phyloP scores from a whole-genome alignment of 2,113 vertebrate genomes.

The Sialia sialis region DNA sequence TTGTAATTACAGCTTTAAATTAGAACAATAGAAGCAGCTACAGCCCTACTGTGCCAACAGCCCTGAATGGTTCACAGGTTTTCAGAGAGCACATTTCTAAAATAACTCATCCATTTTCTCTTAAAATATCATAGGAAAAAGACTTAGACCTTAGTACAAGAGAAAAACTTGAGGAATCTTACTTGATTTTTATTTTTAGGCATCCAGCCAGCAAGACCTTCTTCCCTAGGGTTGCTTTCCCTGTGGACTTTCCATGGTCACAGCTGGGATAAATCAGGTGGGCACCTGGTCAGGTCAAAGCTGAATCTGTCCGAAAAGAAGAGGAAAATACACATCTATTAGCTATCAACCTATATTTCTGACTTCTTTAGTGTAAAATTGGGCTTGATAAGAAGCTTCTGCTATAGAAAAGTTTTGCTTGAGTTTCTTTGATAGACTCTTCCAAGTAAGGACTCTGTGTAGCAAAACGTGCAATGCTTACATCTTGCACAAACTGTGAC shows the following conservation, averaged over 20 bases:
- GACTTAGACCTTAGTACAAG: slow-evolving; percentile 38
- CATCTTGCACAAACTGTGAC: not conserved
- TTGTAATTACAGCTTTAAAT: slow-evolving; percentile 81
- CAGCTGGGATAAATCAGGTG: slow-evolving; percentile 85
- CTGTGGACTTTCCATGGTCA: slow-evolving; percentile 78
- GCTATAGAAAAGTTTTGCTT: not conserved
- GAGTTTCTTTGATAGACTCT: not conserved
- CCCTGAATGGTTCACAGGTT: slow-evolving; percentile 22
- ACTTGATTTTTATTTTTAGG: slow-evolving; percentile 61
- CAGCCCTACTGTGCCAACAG: slow-evolving; percentile 58
- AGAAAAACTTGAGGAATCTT: slow-evolving; percentile 57
- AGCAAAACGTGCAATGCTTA: not conserved
- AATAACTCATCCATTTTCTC: slow-evolving; percentile 73
- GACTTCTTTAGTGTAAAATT: not conserved
- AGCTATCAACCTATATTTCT: not conserved
- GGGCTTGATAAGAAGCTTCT: not conserved
- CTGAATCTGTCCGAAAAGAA: slow-evolving; percentile 31
- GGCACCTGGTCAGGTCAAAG: slow-evolving; percentile 75
- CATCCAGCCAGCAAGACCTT: slow-evolving; percentile 58
- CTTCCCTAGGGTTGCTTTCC: slow-evolving; percentile 76
- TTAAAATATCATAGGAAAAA: slow-evolving; percentile 58
- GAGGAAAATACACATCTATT: slow-evolving; percentile 33
- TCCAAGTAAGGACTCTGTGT: not conserved
- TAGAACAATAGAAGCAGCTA: slow-evolving; percentile 78
- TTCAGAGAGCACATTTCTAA: slow-evolving; percentile 68